Evolutionary conservation across 1,140 invertebrate genomes (phyloP), one percentile per base, ranked within the genome.

Genomic region (Papilio machaon): DNA sequence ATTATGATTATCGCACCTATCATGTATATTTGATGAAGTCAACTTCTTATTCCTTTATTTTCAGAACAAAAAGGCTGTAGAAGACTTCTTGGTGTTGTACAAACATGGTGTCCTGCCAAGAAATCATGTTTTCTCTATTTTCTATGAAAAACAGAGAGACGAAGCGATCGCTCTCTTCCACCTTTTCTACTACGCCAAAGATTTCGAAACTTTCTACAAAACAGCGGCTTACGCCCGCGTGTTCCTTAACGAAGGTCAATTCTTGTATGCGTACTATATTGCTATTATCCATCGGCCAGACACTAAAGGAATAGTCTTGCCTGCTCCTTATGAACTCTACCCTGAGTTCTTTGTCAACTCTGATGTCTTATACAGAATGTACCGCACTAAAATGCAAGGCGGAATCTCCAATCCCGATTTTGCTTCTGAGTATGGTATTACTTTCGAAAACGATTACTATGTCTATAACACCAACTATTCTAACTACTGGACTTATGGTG

Each of bases 171-270:
- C 95, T 11, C 85, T 97, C 2, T 93, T 90, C 84, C 83, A 95
- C 49, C 80, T 96, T 46, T 95, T 97, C 88, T 96, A 95, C 88
- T 95, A 95, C 70, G 96, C 96, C 73, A 96, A 96, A 82, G 95
- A 96, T 84, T 97, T 95, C 82, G 95, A 96, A 5, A 96, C 83
- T 15, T 97, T 97, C 92, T 95, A 94, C 91, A 95, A 95, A 81
- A 96, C 95, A 2, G 96, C 96, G n/a, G 85, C 94, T 15, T 97
- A 95, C 93, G 96, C 96, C 15, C 95, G 95, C 52, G 91, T 92
- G 2, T 84, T 96, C 80, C 86, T 96, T 10, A 97, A 97, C 89
- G 95, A 96, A 87, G 95, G 95, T 38, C 94, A 96, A 81, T 97
- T 96, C 87, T 84, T 95, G 6, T 96, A 95, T 67, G 95, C 96